Percentiles rank a stretch among this genome's conserved stretches.
phyloP scores from a whole-genome alignment of 2,113 vertebrate species.

The Solenodon paradoxus region DNA sequence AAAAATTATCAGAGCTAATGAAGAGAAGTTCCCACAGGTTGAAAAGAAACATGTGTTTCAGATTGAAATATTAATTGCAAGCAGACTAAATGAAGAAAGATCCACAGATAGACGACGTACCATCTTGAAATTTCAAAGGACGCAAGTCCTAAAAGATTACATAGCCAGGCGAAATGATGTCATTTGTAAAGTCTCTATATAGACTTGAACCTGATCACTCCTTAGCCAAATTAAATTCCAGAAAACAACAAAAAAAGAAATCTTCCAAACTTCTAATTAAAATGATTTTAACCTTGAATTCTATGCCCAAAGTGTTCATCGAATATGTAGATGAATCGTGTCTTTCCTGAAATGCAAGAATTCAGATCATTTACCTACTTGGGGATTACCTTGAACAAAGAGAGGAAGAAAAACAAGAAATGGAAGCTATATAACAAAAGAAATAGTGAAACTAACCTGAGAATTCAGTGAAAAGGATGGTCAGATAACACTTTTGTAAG shows the following conservation, averaged over 20 bases:
- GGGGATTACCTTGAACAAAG: neutral
- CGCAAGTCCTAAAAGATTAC: no score
- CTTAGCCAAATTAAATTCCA: neutral
- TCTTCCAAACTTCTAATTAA: neutral
- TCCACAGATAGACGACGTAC: neutral
- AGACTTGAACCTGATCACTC: neutral
- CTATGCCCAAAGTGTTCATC: neutral
- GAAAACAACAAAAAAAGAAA: neutral
- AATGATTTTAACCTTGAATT: neutral
- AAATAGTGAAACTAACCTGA: neutral
- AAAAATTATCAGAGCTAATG: neutral
- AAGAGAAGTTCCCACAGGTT: neutral
- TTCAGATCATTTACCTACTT: neutral
- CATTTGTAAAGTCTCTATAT: no score
- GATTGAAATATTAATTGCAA: neutral
- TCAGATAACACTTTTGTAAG: no score
- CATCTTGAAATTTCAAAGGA: no score
- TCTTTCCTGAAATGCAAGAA: neutral
- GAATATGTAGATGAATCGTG: neutral
- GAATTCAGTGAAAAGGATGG: neutral
- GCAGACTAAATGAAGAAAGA: neutral
- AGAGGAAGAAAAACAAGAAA: neutral
- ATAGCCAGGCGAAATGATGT: no score
- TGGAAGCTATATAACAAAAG: neutral
- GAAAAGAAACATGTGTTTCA: neutral